phyloP scores from a whole-genome alignment of 2,888 invertebrate genomes.

The Hydrotaea cyrtoneurina region DNA sequence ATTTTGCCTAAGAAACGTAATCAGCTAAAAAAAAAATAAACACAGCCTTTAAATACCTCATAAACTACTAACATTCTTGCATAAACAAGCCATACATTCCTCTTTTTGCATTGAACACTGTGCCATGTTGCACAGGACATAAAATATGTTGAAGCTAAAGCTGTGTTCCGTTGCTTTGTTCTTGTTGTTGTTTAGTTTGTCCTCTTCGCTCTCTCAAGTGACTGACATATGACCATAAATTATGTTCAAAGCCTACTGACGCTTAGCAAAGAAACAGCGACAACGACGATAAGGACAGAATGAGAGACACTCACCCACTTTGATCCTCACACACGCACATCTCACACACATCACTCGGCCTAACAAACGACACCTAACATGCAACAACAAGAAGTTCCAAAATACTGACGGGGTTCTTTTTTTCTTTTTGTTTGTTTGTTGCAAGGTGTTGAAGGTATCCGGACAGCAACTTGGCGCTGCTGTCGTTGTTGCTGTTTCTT shows the following conservation, averaged over 20 bases:
- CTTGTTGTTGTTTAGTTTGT: constrained; percentile 12
- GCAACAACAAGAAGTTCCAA: constrained; percentile 54
- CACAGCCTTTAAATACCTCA: constrained; percentile 56
- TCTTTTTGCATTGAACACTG: background rate
- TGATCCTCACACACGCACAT: constrained; percentile 31
- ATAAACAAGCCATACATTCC: constrained; percentile 21
- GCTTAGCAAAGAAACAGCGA: constrained; percentile 33
- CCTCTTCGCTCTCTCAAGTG: constrained; percentile 32
- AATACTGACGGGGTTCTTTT: constrained; percentile 28
- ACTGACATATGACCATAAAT: constrained; percentile 67
- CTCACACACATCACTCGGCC: background rate
- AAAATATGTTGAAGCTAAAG: constrained; percentile 55
- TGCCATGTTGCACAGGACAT: constrained; percentile 31
- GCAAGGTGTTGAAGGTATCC: constrained; percentile 67
- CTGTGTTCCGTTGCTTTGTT: constrained; percentile 1
- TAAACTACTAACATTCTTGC: constrained; percentile 53
- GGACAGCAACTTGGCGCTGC: constrained; percentile 46
- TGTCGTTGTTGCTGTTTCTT: background rate
- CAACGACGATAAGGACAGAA: constrained; percentile 5
- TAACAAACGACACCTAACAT: constrained; percentile 21
- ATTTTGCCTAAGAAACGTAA: constrained; percentile 39
- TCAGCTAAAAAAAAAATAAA: constrained; percentile 42
- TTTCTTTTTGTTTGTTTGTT: too few species aligned
- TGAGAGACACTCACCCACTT: constrained; percentile 48
- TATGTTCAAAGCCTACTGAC: constrained; percentile 61